Percentiles rank a stretch among this genome's conserved stretches.
phyloP scores from a whole-genome alignment of 2,113 vertebrate genomes.

The Poeciliopsis turrubarensis region DNA sequence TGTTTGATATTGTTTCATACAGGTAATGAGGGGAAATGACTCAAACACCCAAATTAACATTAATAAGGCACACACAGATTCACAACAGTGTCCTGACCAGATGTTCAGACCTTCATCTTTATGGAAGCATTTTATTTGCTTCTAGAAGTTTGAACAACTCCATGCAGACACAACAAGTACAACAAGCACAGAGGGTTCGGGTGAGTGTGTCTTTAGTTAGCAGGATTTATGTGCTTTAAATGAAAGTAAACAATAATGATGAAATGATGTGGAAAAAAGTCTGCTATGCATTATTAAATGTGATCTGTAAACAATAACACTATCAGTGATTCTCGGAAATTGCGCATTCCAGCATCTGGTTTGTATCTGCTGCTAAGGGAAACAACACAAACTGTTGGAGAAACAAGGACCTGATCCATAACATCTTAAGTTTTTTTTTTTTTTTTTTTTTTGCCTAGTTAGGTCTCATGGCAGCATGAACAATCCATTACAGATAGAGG shows the following conservation, averaged over 20 bases:
- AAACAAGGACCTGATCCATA: slow-evolving; percentile 34
- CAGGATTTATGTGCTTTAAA: background rate
- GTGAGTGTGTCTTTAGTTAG: background rate
- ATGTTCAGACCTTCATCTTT: background rate
- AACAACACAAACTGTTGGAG: slow-evolving; percentile 43
- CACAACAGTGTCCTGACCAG: background rate
- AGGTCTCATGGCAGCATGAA: slow-evolving; percentile 18
- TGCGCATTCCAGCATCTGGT: slow-evolving; percentile 55
- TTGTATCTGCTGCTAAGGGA: slow-evolving; percentile 61
- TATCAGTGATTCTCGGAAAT: slow-evolving; percentile 42
- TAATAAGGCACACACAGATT: background rate
- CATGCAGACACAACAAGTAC: background rate
- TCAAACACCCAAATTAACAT: background rate
- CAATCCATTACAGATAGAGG: slow-evolving; percentile 33
- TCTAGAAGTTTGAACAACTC: background rate
- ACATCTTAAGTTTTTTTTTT: background rate
- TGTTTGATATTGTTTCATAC: background rate
- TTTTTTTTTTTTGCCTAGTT: slow-evolving; percentile 38
- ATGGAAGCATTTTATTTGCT: background rate
- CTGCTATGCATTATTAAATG: slow-evolving; percentile 10
- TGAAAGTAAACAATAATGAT: background rate
- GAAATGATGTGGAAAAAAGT: background rate
- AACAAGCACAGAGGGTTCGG: background rate
- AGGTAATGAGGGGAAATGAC: background rate
- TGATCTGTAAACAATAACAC: slow-evolving; percentile 34